These are phyloP conservation scores for Mionectes macconnelli DNA, from an alignment of 2,113 vertebrate species.

Conservation along the genomic window DNA sequence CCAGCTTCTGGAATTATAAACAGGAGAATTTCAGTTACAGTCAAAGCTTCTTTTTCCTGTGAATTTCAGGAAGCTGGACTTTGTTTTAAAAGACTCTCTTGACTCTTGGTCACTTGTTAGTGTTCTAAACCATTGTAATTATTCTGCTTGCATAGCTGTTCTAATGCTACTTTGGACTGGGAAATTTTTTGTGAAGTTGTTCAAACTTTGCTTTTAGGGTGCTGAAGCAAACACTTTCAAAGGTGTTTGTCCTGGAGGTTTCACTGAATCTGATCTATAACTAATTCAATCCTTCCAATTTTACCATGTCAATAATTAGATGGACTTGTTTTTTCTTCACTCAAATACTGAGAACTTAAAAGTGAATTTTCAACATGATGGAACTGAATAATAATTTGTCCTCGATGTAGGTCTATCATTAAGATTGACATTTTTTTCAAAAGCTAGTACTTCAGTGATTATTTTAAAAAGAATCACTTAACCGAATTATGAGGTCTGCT, in stretches of 20 bases:
- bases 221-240: background rate
- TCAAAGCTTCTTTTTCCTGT: no score
- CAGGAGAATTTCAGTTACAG: background rate
- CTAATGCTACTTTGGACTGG: background rate
- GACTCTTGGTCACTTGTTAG: background rate
- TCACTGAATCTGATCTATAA: background rate
- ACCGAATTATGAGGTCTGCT: background rate
- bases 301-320: background rate
- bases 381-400: conserved; percentile 41
- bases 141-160: background rate
- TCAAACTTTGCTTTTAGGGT: background rate
- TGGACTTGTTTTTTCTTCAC: background rate
- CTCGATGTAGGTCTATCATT: background rate
- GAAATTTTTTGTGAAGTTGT: background rate
- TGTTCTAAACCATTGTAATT: background rate
- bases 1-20: background rate
- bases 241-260: background rate
- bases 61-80: background rate
- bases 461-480: conserved; percentile 30
- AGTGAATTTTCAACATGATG: conserved; percentile 34
- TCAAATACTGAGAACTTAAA: conserved; percentile 26
- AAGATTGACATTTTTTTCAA: background rate
- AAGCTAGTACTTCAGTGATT: background rate
- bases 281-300: background rate
- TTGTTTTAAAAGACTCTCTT: background rate